Evolutionary conservation across 2,888 invertebrate species (phyloP).

Genomic region (Minunthozetes semirufus): DNA sequence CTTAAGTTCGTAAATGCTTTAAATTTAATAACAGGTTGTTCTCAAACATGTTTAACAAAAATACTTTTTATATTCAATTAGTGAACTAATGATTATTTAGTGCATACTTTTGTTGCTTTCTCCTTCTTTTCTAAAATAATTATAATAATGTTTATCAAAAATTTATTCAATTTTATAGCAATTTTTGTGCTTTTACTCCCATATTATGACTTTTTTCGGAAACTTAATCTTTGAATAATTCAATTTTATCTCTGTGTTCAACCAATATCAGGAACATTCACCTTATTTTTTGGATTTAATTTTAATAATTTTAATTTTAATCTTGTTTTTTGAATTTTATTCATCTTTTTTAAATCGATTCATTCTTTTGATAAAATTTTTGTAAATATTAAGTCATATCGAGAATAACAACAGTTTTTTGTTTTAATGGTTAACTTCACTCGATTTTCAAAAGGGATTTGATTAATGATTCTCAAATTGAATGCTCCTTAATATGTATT

Average conservation of each 20-base stretch:
- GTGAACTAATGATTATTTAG: constrained; percentile 9
- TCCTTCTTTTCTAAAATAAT: not conserved
- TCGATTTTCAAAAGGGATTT: not conserved
- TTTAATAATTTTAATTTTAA: too few relatives aligned
- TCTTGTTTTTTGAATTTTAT: too few relatives aligned
- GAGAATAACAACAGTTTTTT: too few relatives aligned
- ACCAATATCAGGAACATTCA: too few relatives aligned
- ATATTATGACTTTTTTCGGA: too few relatives aligned
- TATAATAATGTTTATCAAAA: constrained; percentile 1
- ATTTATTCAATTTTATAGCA: not conserved
- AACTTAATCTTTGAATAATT: too few relatives aligned
- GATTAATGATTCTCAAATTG: constrained; percentile 6
- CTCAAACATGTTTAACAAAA: constrained; percentile 5
- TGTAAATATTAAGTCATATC: too few relatives aligned
- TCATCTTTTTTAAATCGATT: too few relatives aligned
- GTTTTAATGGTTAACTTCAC: not conserved
- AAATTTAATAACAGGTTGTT: constrained; percentile 20
- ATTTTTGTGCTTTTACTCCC: not conserved
- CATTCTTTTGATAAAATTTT: too few relatives aligned
- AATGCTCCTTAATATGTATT: not conserved
- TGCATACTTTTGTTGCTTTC: not conserved
- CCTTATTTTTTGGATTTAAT: too few relatives aligned
- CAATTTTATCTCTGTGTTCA: too few relatives aligned
- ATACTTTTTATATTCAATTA: constrained; percentile 10
- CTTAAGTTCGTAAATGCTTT: not conserved